These are phyloP conservation scores for Pyrgus malvae DNA, from an alignment of 2,888 invertebrate species.

Conservation along the genomic window DNA sequence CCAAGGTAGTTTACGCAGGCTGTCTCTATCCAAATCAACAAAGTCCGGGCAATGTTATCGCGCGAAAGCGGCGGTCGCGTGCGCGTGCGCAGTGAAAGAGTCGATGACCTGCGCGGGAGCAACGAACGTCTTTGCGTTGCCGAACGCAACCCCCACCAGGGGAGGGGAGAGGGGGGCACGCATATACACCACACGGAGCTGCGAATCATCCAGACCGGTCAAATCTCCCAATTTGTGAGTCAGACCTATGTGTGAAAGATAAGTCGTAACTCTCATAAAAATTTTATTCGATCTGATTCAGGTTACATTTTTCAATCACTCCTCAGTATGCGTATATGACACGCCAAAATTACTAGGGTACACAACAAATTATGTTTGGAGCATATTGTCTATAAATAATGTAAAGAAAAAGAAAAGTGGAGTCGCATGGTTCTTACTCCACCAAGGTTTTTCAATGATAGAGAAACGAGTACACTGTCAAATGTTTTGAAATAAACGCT, in stretches of 20 bases:
- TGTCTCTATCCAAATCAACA: constrained; percentile 50
- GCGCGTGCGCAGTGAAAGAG: constrained; percentile 74
- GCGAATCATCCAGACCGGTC: constrained; percentile 17
- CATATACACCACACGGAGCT: constrained; percentile 39
- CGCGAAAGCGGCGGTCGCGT: constrained; percentile 73
- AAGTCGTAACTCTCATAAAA: too few species aligned
- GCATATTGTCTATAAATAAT: too few species aligned
- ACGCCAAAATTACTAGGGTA: too few species aligned
- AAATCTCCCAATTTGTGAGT: background rate
- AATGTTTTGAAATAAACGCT: too few species aligned
- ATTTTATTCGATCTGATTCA: too few species aligned
- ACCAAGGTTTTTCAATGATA: too few species aligned
- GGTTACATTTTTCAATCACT: too few species aligned
- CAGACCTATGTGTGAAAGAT: background rate
- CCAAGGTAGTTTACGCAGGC: constrained; percentile 6
- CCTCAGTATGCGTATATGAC: too few species aligned
- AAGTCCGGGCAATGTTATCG: constrained; percentile 54
- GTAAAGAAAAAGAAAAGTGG: too few species aligned
- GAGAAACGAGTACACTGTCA: too few species aligned
- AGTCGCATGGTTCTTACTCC: too few species aligned
- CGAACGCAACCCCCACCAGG: constrained; percentile 32
- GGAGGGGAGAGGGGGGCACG: constrained; percentile 25
- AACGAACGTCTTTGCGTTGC: constrained; percentile 80
- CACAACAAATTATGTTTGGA: too few species aligned
- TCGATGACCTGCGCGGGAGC: constrained; percentile 76